Base-by-base conservation (phyloP, 2,888 invertebrate genomes). In the Drosophila vallismaia region DNA sequence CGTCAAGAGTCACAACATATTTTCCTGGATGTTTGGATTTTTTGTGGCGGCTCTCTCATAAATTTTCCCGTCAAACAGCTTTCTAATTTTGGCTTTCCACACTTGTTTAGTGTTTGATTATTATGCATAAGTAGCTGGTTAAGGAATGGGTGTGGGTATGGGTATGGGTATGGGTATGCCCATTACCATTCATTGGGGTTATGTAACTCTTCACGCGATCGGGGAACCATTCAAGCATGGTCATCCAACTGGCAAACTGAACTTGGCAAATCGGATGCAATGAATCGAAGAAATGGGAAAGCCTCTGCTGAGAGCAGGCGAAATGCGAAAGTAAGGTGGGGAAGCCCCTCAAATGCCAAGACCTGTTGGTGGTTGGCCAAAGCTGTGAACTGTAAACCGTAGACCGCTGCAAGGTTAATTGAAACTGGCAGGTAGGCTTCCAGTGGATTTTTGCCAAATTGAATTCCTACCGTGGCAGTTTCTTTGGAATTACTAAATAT, bases 181-280 rank as follows among this genome's bases (percentile, higher is more conserved):
- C 46, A 63, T 62, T 54, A 59, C 44, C 63, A 52, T 63, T 49
- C 36, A 36, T 36, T 36, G 67, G 42, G 46, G 56, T 82, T 81
- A 72, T 79, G 64, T 77, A 87, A 82, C 68, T 79, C 62, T 77
- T 74, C 84, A 88, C 83, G 86, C 83, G 88, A 82, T 82, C 87
- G 50, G 31, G 46, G 51, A 60, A 24, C 74, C 86, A 82, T 87
- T 87, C 87, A 86, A 63, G 87, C 82, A 53, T 71, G 44, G 29
- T 50, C 69, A 36, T 42, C 8, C 40, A 42, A 42, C 40, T 33
- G 36, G 33, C 54, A 62, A 59, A 63, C 52, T 76, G 76, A 82
- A 82, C 76, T 82, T 79, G 78, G 28, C 44, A 44, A 49, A 40
- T 75, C 53, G 46, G 14, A 44, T 38, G 48, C 9, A 53, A 45